These are phyloP conservation scores for Oryzias curvinotus DNA, from an alignment of 2,113 vertebrate genomes.

Conservation along the genomic window DNA sequence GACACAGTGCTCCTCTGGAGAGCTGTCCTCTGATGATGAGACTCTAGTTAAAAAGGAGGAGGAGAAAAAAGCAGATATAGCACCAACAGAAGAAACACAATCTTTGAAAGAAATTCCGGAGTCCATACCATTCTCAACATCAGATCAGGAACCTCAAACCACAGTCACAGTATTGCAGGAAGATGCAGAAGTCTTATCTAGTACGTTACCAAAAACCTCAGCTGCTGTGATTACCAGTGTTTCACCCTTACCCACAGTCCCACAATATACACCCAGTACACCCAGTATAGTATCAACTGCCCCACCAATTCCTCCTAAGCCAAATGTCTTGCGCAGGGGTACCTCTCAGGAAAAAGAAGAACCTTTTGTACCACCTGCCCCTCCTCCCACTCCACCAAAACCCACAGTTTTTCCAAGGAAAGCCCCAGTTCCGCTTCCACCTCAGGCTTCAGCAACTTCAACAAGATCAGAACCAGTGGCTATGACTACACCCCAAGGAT, in stretches of 20 bases:
- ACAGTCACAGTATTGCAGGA: conserved; percentile 31
- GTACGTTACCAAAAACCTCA: conserved; percentile 44
- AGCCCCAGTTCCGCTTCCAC: conserved; percentile 74
- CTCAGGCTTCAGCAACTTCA: conserved; percentile 62
- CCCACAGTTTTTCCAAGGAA: conserved; percentile 88
- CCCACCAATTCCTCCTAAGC: conserved; percentile 82
- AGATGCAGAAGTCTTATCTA: conserved; percentile 69
- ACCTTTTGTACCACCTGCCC: conserved; percentile 81
- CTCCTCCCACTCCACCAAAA: conserved; percentile 88
- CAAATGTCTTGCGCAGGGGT: conserved; percentile 79
- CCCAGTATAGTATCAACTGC: conserved; percentile 77
- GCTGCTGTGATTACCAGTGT: conserved; percentile 58
- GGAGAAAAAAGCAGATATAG: conserved; percentile 64
- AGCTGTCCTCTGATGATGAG: conserved; percentile 90
- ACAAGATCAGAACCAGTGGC: conserved; percentile 57
- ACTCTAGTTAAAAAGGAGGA: conserved; percentile 76
- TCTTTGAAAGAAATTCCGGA: conserved; percentile 28
- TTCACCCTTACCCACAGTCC: conserved; percentile 77
- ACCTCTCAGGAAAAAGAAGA: conserved; percentile 85
- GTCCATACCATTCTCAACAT: conserved; percentile 21
- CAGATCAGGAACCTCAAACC: conserved; percentile 34
- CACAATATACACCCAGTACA: conserved; percentile 76
- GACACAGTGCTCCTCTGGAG: conserved; percentile 94
- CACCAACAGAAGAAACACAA: conserved; percentile 41
- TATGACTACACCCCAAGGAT: conserved; percentile 62